These are phyloP conservation scores for Cacoxenus indagator DNA, from an alignment of 2,888 invertebrate genomes.

Conservation along the genomic window DNA sequence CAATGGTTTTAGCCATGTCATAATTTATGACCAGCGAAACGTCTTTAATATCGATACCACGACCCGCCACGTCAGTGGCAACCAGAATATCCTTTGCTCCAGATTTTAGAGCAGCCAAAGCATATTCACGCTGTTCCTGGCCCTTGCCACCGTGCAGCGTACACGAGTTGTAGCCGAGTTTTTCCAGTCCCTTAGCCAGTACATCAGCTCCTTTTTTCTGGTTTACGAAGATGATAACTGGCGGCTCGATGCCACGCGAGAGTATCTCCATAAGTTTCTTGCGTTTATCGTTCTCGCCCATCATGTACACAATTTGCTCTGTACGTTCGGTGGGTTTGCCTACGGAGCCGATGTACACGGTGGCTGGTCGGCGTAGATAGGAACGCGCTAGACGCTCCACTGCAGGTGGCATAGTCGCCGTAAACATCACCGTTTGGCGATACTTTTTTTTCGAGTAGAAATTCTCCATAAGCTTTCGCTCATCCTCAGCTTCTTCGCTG, in stretches of 20 bases:
- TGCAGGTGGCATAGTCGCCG: conserved; percentile 99
- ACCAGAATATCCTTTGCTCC: conserved; percentile 98
- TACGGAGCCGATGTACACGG: conserved; percentile 96
- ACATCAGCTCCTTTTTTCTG: conserved; percentile 99
- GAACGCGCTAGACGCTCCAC: conserved; percentile 96
- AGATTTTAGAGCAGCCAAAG: conserved; percentile 94
- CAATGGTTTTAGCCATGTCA: conserved; percentile 99
- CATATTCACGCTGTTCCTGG: conserved; percentile 99
- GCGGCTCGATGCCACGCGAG: conserved; percentile 91
- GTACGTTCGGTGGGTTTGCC: conserved; percentile 98
- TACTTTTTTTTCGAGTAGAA: conserved; percentile 97
- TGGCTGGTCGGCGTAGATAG: conserved; percentile 95
- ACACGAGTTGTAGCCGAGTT: conserved; percentile 95
- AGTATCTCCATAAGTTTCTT: conserved; percentile 96
- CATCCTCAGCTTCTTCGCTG: conserved; percentile 97
- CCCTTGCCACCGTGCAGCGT: conserved; percentile 99
- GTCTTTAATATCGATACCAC: conserved; percentile 99
- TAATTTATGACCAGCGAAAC: conserved; percentile 99
- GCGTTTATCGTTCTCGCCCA: conserved; percentile 95
- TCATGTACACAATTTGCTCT: conserved; percentile 96
- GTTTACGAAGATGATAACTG: conserved; percentile 99
- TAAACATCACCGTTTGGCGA: conserved; percentile 99
- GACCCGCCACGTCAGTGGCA: conserved; percentile 99
- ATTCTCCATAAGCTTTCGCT: conserved; percentile 89
- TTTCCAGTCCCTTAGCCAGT: conserved; percentile 95